Percentiles rank a stretch among this genome's conserved stretches.
Conservation (phyloP, 2,113 vertebrate genomes). For the Coptodon bakossiorum region DNA sequence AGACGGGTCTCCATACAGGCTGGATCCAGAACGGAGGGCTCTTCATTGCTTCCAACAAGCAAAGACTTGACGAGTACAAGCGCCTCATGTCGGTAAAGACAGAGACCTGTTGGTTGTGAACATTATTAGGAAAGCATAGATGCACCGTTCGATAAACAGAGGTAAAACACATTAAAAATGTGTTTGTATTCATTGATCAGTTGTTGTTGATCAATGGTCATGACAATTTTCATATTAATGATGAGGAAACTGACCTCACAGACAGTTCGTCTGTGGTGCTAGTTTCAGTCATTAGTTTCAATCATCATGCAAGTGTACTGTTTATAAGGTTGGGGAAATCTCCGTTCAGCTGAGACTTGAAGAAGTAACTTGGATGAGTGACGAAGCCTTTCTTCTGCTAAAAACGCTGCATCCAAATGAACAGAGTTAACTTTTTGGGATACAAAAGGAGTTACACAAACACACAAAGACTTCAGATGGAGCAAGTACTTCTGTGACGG, state of each 20-base stretch:
- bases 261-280: background rate
- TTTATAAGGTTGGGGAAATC: background rate
- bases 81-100: conserved; percentile 93
- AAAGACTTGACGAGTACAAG: conserved; percentile 94
- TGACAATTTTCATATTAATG: background rate
- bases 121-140: background rate
- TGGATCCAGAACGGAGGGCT: conserved; percentile 97
- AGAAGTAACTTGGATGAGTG: background rate
- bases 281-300: background rate
- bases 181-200: background rate
- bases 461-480: background rate
- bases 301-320: background rate
- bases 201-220: background rate
- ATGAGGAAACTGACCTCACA: background rate
- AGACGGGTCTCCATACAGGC: conserved; percentile 90
- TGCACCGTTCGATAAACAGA: background rate
- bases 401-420: background rate
- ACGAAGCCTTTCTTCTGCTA: background rate
- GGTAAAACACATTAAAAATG: background rate
- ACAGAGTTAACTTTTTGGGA: background rate
- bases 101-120: background rate
- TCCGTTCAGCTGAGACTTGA: background rate
- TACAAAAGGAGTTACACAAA: background rate
- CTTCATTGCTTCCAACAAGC: conserved; percentile 93
- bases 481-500: background rate